Evolutionary conservation across 2,113 vertebrate genomes (phyloP).

Genomic region (Ammodytes marinus): DNA sequence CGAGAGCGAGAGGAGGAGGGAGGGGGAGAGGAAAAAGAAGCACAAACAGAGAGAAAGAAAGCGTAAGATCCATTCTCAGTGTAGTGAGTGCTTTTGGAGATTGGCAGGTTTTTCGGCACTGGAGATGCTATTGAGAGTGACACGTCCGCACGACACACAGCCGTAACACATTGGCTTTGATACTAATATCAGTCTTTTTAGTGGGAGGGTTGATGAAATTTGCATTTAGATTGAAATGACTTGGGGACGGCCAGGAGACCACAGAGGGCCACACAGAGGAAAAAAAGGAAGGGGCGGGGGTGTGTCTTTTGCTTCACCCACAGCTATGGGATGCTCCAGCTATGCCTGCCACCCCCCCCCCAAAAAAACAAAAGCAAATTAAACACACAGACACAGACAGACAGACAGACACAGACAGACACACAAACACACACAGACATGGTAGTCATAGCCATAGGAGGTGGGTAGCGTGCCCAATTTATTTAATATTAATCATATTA

Average conservation of each 20-base stretch:
- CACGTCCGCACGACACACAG: constrained; percentile 59
- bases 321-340: constrained; percentile 34
- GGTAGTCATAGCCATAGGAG: constrained; percentile 44
- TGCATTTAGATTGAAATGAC: constrained; percentile 86
- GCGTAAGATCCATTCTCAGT: constrained; percentile 52
- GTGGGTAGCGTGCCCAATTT: constrained; percentile 53
- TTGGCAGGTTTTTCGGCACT: constrained; percentile 57
- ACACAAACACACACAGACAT: constrained; percentile 11
- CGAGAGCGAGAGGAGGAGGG: neutral
- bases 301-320: constrained; percentile 41
- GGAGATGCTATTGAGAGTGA: constrained; percentile 68
- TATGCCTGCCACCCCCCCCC: constrained; percentile 16
- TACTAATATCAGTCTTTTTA: constrained; percentile 84
- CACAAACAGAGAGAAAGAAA: constrained; percentile 31
- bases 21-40: neutral
- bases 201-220: constrained; percentile 80
- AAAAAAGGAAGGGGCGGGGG: constrained; percentile 29
- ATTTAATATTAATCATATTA: constrained; percentile 67
- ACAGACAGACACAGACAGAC: constrained; percentile 1
- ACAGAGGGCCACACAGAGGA: constrained; percentile 68
- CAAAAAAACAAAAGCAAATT: constrained; percentile 12
- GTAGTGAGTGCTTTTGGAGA: constrained; percentile 38
- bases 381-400: constrained; percentile 8
- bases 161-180: constrained; percentile 76
- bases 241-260: constrained; percentile 75